Evolutionary conservation across 2,888 invertebrate species (phyloP).

Genomic region (Tuberolachnus salignus): DNA sequence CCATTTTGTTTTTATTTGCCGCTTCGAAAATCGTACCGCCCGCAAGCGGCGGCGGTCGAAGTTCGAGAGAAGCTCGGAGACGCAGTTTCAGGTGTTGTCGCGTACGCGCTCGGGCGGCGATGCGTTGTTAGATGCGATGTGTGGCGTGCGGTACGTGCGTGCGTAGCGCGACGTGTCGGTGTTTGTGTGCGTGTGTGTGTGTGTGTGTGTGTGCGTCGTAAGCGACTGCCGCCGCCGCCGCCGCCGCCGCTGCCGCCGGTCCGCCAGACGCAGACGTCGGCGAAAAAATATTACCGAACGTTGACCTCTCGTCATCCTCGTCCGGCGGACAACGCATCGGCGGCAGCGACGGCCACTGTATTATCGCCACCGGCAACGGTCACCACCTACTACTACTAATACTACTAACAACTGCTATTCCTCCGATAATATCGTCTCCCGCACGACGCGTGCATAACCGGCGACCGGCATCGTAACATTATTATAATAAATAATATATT

Average conservation of each 20-base stretch:
- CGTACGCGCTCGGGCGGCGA: not conserved
- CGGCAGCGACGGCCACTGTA: not conserved
- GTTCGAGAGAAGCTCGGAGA: no score
- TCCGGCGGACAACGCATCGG: not conserved
- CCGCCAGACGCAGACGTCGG: slow-evolving; percentile 53
- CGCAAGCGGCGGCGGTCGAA: not conserved
- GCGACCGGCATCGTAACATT: no score
- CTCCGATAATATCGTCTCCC: not conserved
- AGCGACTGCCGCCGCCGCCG: not conserved
- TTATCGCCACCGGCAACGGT: slow-evolving; percentile 1
- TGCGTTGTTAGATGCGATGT: no score
- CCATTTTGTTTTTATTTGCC: no score
- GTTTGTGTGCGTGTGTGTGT: not conserved
- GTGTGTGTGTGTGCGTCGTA: not conserved
- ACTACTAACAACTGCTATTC: not conserved
- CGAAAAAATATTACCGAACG: slow-evolving; percentile 52
- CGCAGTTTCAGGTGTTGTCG: slow-evolving; percentile 13
- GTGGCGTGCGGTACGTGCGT: not conserved
- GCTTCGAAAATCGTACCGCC: not conserved
- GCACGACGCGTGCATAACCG: not conserved
- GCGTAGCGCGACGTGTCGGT: not conserved
- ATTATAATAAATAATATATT: not conserved
- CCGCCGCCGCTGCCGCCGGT: not conserved
- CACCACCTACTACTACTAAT: not conserved
- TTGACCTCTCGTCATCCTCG: slow-evolving; percentile 46